A percentile compares a stretch with the other conserved stretches of the same genome.
These are phyloP conservation scores for Trematocara unimaculatum DNA, from an alignment of 2,113 vertebrate genomes.

Conservation along the genomic window DNA sequence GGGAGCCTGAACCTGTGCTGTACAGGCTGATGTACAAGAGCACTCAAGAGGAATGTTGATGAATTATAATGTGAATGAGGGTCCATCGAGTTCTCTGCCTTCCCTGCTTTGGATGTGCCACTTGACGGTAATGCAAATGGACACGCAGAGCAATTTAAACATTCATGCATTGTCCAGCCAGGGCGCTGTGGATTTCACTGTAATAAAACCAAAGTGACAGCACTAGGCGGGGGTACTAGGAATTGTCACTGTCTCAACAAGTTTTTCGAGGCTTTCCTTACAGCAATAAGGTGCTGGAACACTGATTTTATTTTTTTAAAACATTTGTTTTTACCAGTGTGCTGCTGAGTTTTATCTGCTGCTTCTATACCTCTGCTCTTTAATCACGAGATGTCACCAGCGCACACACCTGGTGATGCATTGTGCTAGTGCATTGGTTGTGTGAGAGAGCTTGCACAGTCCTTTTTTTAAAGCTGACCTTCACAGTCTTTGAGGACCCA, in stretches of 20 bases:
- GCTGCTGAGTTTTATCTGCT: background rate
- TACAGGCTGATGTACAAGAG: conserved; percentile 20
- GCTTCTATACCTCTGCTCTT: background rate
- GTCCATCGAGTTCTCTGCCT: conserved; percentile 60
- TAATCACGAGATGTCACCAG: conserved; percentile 7
- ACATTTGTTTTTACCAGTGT: background rate
- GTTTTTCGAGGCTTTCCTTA: conserved; percentile 12
- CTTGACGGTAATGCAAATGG: conserved; percentile 81
- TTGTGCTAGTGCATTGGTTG: background rate
- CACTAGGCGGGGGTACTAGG: conserved; percentile 59
- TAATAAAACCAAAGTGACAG: conserved; percentile 82
- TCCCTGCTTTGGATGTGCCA: conserved; percentile 71
- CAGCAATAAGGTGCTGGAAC: background rate
- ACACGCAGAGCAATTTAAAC: conserved; percentile 83
- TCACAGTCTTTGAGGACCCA: conserved; percentile 56
- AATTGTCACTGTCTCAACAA: conserved; percentile 50
- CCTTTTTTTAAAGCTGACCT: conserved; percentile 57
- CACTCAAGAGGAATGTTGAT: conserved; percentile 61
- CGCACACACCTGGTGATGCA: conserved; percentile 10
- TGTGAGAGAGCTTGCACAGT: background rate
- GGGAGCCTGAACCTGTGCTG: conserved; percentile 3
- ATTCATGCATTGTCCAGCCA: conserved; percentile 81
- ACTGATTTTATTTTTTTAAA: background rate
- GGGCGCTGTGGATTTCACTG: conserved; percentile 68
- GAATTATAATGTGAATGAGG: conserved; percentile 64